Conservation (phyloP, 2,797 vertebrate genomes). For the Enteromius paludinosus region DNA sequence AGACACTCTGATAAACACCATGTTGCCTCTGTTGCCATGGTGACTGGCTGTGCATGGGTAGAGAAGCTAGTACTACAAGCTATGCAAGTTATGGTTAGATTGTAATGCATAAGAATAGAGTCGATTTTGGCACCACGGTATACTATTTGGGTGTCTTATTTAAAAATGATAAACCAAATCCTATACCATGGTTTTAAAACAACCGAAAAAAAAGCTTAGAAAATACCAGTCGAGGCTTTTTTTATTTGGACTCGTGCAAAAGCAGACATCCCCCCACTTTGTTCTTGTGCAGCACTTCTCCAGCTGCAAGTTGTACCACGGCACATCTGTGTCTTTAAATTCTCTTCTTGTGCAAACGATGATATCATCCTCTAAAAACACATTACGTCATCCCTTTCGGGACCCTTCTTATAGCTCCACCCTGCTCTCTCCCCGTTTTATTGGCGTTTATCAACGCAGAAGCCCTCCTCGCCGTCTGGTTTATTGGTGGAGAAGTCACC, state of each 20-base stretch:
- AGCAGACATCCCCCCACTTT: neutral
- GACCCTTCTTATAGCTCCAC: conserved; percentile 50
- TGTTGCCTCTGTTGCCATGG: conserved; percentile 61
- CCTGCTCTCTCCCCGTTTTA: conserved; percentile 48
- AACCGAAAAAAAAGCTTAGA: no score
- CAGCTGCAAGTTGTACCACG: conserved; percentile 37
- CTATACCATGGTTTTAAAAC: neutral
- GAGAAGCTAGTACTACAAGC: conserved; percentile 25
- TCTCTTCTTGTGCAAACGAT: conserved; percentile 58
- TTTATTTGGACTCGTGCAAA: neutral
- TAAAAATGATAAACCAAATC: neutral
- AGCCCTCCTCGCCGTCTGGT: conserved; percentile 54
- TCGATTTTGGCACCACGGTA: neutral
- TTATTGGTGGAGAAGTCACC: conserved; percentile 63
- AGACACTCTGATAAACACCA: conserved; percentile 34
- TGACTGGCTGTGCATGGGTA: conserved; percentile 33
- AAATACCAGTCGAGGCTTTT: neutral
- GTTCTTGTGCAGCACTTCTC: conserved; percentile 27
- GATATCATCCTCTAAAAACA: conserved; percentile 67
- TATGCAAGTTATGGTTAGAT: conserved; percentile 7
- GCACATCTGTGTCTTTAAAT: conserved; percentile 62
- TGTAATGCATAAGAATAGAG: neutral
- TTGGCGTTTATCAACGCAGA: conserved; percentile 48
- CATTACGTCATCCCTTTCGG: conserved; percentile 74
- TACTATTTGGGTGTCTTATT: neutral